A percentile compares a stretch with the other conserved stretches of the same genome.
phyloP scores from a whole-genome alignment of 2,797 vertebrate species.

The Dendrocincla tyrannina region DNA sequence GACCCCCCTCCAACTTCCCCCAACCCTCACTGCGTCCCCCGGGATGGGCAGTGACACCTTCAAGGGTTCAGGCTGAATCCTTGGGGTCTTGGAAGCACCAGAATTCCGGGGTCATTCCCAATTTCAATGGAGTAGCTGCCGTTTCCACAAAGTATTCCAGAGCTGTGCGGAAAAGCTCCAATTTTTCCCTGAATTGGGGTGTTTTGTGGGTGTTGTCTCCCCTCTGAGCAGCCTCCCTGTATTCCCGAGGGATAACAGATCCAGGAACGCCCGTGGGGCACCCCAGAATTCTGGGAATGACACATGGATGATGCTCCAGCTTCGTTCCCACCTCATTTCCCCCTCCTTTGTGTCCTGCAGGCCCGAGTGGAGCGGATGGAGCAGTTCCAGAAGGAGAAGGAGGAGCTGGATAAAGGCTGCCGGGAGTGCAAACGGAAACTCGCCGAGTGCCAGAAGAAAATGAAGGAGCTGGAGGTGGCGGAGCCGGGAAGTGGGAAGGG shows the following conservation, averaged over 20 bases:
- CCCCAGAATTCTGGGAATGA: rapidly evolving
- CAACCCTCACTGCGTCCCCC: background rate
- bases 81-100: rapidly evolving
- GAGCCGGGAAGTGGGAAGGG: conserved; percentile 47
- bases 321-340: background rate
- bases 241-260: background rate
- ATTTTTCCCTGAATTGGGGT: rapidly evolving
- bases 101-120: rapidly evolving
- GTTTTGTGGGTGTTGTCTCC: background rate
- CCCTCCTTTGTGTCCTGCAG: background rate
- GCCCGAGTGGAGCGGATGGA: conserved; percentile 86
- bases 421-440: conserved; percentile 78
- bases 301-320: too few species aligned
- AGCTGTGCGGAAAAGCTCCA: rapidly evolving
- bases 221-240: background rate
- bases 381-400: conserved; percentile 85
- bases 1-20: background rate
- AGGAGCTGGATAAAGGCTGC: conserved; percentile 79
- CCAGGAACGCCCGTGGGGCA: rapidly evolving
- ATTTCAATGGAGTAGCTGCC: background rate
- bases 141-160: background rate
- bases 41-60: too few species aligned
- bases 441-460: conserved; percentile 76
- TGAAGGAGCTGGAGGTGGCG: conserved; percentile 74
- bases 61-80: background rate